Percentiles rank a stretch among this genome's conserved stretches.
Evolutionary conservation across 2,113 vertebrate species (phyloP).

Genomic region (Platycercus adscitus): DNA sequence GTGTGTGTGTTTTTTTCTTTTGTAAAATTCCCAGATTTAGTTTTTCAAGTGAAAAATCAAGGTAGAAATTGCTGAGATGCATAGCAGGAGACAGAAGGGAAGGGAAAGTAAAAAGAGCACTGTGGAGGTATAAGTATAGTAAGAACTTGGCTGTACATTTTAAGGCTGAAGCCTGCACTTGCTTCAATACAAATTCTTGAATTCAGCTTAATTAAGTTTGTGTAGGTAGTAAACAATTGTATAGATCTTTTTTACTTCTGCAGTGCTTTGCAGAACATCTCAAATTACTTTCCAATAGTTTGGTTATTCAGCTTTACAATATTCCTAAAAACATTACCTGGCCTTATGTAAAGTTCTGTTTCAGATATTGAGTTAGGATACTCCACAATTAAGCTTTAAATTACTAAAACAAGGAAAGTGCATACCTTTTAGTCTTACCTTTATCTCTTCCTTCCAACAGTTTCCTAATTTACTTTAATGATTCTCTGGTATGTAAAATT

Average conservation of each 20-base stretch:
- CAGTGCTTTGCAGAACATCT: neutral
- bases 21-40: neutral
- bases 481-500: neutral
- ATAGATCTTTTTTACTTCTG: neutral
- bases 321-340: neutral
- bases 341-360: neutral
- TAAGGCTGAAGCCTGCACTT: neutral
- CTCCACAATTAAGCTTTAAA: neutral
- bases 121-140: neutral
- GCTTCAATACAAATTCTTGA: neutral
- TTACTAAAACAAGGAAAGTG: neutral
- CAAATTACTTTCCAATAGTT: neutral
- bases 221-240: neutral
- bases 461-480: neutral
- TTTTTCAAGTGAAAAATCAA: neutral
- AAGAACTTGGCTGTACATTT: conserved; percentile 6
- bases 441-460: neutral
- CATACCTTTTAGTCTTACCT: neutral
- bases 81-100: neutral
- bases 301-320: neutral
- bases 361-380: neutral
- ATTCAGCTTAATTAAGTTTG: conserved; percentile 23
- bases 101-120: neutral
- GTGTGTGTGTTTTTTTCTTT: neutral
- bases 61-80: neutral